These are phyloP conservation scores for Drosophila sp. DNA, from an alignment of 1,140 invertebrate genomes.

Conservation along the genomic window DNA sequence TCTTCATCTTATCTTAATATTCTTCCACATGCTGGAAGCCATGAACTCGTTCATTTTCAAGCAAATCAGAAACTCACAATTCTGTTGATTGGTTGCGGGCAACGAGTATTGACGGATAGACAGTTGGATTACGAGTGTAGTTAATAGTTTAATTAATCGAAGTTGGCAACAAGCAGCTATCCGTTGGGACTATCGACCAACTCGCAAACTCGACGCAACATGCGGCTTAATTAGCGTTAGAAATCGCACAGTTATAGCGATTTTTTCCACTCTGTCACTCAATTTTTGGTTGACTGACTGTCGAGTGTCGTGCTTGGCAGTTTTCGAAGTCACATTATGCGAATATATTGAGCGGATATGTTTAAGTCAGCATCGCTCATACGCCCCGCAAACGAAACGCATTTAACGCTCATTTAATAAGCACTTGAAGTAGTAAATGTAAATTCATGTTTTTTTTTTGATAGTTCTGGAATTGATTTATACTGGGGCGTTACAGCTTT, in stretches of 20 bases:
- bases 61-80: slow-evolving; percentile 3
- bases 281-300: slow-evolving; percentile 6
- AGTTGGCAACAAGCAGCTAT: slow-evolving; percentile 46
- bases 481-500: slow-evolving; percentile 42
- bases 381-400: slow-evolving; percentile 54
- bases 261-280: neutral
- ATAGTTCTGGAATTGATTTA: slow-evolving; percentile 40
- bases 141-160: slow-evolving; percentile 66
- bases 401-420: slow-evolving; percentile 43
- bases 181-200: slow-evolving; percentile 44
- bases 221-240: slow-evolving; percentile 66
- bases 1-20: no score
- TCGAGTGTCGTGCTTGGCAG: slow-evolving; percentile 29
- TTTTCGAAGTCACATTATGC: slow-evolving; percentile 35
- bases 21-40: neutral
- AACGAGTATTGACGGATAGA: slow-evolving; percentile 50
- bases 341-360: slow-evolving; percentile 37
- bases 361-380: slow-evolving; percentile 48
- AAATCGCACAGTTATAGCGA: slow-evolving; percentile 33
- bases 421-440: slow-evolving; percentile 47
- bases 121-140: slow-evolving; percentile 34
- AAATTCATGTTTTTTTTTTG: slow-evolving; percentile 47
- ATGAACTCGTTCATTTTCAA: neutral
- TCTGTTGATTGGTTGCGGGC: slow-evolving; percentile 17
- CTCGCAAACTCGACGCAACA: slow-evolving; percentile 40